Conservation (phyloP, 2,113 vertebrate species). For the Plotosus lineatus region DNA sequence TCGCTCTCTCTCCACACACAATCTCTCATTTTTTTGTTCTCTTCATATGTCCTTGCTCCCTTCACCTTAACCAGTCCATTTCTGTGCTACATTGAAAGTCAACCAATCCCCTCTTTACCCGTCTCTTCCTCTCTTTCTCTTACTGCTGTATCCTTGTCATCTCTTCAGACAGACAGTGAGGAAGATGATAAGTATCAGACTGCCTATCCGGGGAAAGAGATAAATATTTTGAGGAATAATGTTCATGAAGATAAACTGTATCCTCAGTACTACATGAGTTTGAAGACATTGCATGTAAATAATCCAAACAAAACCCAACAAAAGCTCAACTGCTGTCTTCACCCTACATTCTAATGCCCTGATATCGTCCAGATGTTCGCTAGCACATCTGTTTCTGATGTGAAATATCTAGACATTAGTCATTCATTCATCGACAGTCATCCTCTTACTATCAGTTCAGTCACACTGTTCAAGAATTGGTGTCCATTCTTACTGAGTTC, state of each 20-base stretch:
- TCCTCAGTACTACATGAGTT: neutral
- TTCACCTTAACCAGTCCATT: constrained; percentile 38
- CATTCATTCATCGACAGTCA: neutral
- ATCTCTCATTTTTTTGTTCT: neutral
- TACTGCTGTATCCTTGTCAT: neutral
- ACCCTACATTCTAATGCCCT: neutral
- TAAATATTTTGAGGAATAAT: too few relatives aligned
- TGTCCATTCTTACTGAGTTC: neutral
- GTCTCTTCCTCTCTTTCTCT: constrained; percentile 16
- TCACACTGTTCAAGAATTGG: neutral
- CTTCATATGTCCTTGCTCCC: constrained; percentile 47
- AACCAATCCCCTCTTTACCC: neutral
- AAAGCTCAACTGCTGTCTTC: neutral
- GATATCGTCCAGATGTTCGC: neutral
- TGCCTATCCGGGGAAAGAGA: neutral
- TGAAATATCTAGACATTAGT: neutral
- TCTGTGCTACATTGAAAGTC: neutral
- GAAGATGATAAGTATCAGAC: neutral
- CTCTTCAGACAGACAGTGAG: neutral
- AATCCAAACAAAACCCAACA: neutral
- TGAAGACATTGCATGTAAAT: neutral
- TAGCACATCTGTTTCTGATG: neutral
- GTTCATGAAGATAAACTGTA: neutral
- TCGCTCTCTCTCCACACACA: constrained; percentile 11
- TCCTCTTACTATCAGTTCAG: neutral